Evolutionary conservation across 2,888 invertebrate species (phyloP), one percentile per base, ranked within the genome.

Genomic region (Sipunculus nudus): DNA sequence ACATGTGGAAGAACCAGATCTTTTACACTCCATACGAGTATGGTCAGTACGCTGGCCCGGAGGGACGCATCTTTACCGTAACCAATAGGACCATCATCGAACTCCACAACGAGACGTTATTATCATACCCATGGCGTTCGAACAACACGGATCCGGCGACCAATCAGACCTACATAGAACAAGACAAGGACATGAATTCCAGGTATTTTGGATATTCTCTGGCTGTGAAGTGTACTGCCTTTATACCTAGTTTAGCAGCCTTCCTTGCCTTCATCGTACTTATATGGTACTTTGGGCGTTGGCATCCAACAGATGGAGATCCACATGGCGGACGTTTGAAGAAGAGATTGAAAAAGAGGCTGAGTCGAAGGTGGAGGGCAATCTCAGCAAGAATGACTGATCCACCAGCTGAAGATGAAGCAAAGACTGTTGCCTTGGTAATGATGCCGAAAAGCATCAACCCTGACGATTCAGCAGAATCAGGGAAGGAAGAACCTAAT

Each of bases 1-100:
- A 86, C 76, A 86, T 86, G 86, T 86, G 86, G 86, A 86, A 86
- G 73, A 86, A 86, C 74, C 86, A 86, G 75, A 85, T 86, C 47
- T 85, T 86, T 70, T 86, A 86, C 71, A 62, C 67, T 23, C 86
- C 86, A 1, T 77, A 72, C 57, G 84, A 84, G 61, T 86, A 84
- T 63, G 86, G 86, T 8, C 86, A 86, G 72, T 86, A 86, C 63
- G 78, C 77, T 13, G 85, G 82, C 63, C 77, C 81, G n/a, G 77
- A 84, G 55, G 75, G 79, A 40, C 80, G 82, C 16, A 78, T 79
- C 16, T 71, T 75, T 62, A 74, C 78, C 19, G 77, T 79, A 2
- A 64, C 61, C 5, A 76, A 77, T 43, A 54, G 67, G 2, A 68
- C 70, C 59, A 74, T 74, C 35, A 67, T 79, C 46, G 63, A 69